Percentiles rank a stretch among this genome's conserved stretches.
Evolutionary conservation across 2,797 vertebrate genomes (phyloP).

Genomic region (Rhinogobio ventralis): DNA sequence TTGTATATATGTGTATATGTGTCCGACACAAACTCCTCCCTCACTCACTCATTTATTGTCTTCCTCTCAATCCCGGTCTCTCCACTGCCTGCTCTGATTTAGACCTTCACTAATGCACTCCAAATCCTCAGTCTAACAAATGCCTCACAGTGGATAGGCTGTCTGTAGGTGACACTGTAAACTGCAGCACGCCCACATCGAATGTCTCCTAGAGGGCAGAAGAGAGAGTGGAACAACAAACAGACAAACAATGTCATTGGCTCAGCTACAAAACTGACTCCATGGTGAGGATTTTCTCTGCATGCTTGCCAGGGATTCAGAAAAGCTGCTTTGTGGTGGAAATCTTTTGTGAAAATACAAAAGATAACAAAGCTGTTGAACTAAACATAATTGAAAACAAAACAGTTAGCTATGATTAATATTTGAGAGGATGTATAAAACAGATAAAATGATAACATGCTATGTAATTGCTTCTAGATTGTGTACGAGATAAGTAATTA

Average conservation of each 20-base stretch:
- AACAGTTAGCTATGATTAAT: neutral
- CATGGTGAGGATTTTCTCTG: conserved; percentile 17
- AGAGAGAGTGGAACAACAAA: conserved; percentile 3
- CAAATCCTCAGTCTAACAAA: conserved; percentile 61
- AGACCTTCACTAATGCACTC: conserved; percentile 53
- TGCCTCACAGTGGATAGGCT: conserved; percentile 42
- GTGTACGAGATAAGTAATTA: neutral
- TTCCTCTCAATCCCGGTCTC: conserved; percentile 21
- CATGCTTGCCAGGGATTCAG: neutral
- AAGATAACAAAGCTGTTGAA: conserved; percentile 18
- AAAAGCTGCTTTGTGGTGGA: conserved; percentile 31
- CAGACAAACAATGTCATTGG: conserved; percentile 30
- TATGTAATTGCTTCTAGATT: neutral
- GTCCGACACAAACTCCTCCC: conserved; percentile 6
- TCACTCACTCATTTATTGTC: conserved; percentile 13
- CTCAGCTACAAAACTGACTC: conserved; percentile 28
- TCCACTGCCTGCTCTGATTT: conserved; percentile 31
- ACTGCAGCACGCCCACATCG: neutral
- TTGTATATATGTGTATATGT: neutral
- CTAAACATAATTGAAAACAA: neutral
- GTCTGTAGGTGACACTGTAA: conserved; percentile 30
- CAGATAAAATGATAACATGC: neutral
- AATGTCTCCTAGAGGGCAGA: neutral
- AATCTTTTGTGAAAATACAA: conserved; percentile 31
- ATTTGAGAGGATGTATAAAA: neutral